Conservation (phyloP, 1,140 invertebrate genomes). For the Cotesia glomerata region DNA sequence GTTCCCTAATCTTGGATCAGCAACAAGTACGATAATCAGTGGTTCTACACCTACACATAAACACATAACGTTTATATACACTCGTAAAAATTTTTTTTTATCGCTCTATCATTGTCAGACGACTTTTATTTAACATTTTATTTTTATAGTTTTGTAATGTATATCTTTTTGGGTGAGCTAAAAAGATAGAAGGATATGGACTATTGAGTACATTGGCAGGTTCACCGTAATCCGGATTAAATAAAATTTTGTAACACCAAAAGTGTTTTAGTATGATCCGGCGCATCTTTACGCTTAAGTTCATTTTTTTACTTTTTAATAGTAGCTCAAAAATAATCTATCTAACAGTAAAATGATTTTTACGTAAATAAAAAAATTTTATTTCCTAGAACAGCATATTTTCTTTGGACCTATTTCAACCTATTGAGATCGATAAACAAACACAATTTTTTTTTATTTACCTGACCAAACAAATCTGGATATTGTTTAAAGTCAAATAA, state of each 20-base stretch:
- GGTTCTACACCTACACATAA: background rate
- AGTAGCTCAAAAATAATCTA: background rate
- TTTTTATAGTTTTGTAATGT: background rate
- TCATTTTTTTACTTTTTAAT: background rate
- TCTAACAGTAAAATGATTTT: background rate
- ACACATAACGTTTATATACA: too few species aligned
- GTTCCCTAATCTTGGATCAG: constrained; percentile 15
- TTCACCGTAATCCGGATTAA: constrained; percentile 60
- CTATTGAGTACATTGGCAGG: constrained; percentile 40
- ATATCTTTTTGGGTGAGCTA: background rate
- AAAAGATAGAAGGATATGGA: background rate
- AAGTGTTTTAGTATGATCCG: constrained; percentile 54
- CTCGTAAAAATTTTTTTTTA: background rate
- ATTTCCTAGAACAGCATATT: too few species aligned
- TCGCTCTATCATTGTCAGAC: background rate
- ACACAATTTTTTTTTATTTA: background rate
- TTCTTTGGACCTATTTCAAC: too few species aligned
- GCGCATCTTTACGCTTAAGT: background rate
- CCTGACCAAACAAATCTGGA: constrained; percentile 25
- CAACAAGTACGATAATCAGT: constrained; percentile 16
- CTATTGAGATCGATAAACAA: background rate
- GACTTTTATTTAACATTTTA: background rate
- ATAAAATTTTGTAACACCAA: constrained; percentile 54
- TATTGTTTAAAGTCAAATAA: constrained; percentile 58
- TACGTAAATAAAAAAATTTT: too few species aligned